Conservation (phyloP, 2,888 invertebrate species). For the Clivina fossor region DNA sequence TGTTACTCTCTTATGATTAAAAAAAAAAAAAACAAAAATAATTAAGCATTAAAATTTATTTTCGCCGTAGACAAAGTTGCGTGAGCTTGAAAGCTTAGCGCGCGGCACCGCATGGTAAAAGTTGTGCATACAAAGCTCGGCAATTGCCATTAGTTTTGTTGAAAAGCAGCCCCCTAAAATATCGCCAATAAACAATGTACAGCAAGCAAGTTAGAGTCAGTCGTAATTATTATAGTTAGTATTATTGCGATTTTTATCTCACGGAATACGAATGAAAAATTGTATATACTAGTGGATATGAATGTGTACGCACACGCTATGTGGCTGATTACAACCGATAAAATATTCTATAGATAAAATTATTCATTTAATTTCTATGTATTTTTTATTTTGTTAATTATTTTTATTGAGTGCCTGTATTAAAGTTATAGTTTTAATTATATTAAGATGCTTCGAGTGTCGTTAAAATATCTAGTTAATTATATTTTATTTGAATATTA, state of each 20-base stretch:
- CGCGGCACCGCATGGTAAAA: no score
- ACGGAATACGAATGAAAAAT: conserved; percentile 25
- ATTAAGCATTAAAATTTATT: conserved; percentile 33
- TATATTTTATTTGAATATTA: no score
- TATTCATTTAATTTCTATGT: conserved; percentile 1
- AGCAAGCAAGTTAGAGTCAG: no score
- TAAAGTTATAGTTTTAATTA: no score
- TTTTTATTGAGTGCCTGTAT: no score
- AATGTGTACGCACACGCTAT: no score
- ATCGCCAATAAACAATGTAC: conserved; percentile 32
- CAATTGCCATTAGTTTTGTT: conserved; percentile 16
- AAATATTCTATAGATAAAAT: neutral
- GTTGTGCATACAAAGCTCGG: conserved; percentile 6
- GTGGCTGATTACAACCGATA: neutral
- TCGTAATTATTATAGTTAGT: conserved; percentile 32
- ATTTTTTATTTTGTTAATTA: no score
- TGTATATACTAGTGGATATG: no score
- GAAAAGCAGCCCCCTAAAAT: conserved; percentile 30
- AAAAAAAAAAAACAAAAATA: conserved; percentile 19
- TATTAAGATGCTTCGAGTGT: no score
- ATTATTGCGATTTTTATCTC: conserved; percentile 29
- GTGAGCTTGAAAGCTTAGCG: conserved; percentile 13
- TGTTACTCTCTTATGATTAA: conserved; percentile 5
- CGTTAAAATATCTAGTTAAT: no score
- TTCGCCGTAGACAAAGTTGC: conserved; percentile 19